Evolutionary conservation across 2,113 vertebrate species (phyloP).

Genomic region (Tachysurus vachellii): DNA sequence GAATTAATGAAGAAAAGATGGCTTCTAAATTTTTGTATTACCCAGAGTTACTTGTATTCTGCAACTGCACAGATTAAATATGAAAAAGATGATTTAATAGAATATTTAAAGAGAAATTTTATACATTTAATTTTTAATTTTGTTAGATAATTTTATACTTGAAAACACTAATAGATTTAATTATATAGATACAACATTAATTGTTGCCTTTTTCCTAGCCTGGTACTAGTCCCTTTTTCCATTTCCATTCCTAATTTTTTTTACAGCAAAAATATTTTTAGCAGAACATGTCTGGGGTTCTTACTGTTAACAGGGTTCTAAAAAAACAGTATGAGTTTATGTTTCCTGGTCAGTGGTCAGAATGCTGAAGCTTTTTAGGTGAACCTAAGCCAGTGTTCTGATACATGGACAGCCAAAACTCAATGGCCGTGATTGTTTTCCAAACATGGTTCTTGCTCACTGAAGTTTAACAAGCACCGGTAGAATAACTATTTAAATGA

Average conservation of each 20-base stretch:
- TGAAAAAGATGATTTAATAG: neutral
- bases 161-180: neutral
- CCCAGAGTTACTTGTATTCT: slow-evolving; percentile 44
- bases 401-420: slow-evolving; percentile 23
- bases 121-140: neutral
- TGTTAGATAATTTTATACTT: neutral
- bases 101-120: neutral
- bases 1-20: slow-evolving; percentile 42
- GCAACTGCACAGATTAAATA: slow-evolving; percentile 28
- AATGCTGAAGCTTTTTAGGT: slow-evolving; percentile 4
- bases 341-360: slow-evolving; percentile 4
- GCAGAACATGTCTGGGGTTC: neutral
- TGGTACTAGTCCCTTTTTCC: slow-evolving; percentile 35
- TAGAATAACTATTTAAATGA: slow-evolving; percentile 45
- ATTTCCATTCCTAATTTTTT: slow-evolving; percentile 22
- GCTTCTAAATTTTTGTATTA: slow-evolving; percentile 44
- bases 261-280: neutral
- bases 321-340: neutral
- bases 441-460: slow-evolving; percentile 53
- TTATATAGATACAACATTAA: slow-evolving; percentile 2
- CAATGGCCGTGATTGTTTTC: slow-evolving; percentile 41
- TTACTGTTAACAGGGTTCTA: slow-evolving; percentile 1
- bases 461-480: slow-evolving; percentile 33
- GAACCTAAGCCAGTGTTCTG: slow-evolving; percentile 12
- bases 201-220: slow-evolving; percentile 4